These are phyloP conservation scores for Paraescarpia echinospica DNA, from an alignment of 1,140 invertebrate species.

Conservation along the genomic window DNA sequence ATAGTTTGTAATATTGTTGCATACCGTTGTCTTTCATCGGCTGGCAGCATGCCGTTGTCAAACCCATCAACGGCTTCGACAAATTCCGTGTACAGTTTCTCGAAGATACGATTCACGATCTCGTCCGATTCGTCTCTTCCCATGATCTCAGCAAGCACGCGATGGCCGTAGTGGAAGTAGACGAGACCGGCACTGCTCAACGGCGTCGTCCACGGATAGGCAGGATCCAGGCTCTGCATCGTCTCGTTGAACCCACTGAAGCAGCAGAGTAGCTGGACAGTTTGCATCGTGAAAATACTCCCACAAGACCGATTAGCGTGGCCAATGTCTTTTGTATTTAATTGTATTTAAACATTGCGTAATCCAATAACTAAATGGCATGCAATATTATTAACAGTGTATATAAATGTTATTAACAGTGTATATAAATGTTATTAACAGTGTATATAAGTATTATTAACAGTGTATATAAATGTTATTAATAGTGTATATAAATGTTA, in stretches of 20 bases:
- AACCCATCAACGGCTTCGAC: slow-evolving; percentile 94
- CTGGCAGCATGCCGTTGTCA: slow-evolving; percentile 76
- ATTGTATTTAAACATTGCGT: too few relatives aligned
- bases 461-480: too few relatives aligned
- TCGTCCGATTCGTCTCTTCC: slow-evolving; percentile 35
- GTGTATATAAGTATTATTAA: too few relatives aligned
- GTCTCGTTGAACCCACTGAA: slow-evolving; percentile 55
- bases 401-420: too few relatives aligned
- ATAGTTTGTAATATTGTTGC: neutral
- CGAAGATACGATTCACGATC: slow-evolving; percentile 65
- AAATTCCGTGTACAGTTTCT: slow-evolving; percentile 85
- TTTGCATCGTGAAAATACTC: too few relatives aligned
- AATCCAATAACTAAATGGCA: too few relatives aligned
- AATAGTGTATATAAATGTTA: too few relatives aligned
- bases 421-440: too few relatives aligned
- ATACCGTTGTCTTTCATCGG: neutral
- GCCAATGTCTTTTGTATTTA: neutral
- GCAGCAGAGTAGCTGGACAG: neutral
- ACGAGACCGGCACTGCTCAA: slow-evolving; percentile 94
- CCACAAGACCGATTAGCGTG: too few relatives aligned
- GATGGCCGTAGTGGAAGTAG: slow-evolving; percentile 86
- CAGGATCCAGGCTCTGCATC: slow-evolving; percentile 64
- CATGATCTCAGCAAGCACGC: slow-evolving; percentile 68
- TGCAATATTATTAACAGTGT: too few relatives aligned
- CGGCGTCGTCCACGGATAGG: slow-evolving; percentile 67